phyloP scores from a whole-genome alignment of 2,113 vertebrate species.

The Chaetorhynchus papuensis region DNA sequence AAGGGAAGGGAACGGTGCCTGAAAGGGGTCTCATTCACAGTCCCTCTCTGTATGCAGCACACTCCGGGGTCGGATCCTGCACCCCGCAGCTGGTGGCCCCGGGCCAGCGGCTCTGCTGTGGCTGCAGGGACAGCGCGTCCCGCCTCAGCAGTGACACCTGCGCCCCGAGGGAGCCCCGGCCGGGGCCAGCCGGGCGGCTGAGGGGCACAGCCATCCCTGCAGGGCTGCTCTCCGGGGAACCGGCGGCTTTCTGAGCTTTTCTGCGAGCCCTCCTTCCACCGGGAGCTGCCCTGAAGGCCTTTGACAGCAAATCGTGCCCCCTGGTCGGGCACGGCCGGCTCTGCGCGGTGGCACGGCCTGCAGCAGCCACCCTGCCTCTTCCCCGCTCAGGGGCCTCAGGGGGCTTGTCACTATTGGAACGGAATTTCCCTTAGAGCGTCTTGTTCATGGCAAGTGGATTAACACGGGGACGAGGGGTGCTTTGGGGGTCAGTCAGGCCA shows the following conservation, averaged over 20 bases:
- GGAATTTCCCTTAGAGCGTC: not conserved
- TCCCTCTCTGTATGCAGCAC: not conserved
- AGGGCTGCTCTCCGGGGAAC: accelerated
- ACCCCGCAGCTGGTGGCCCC: not conserved
- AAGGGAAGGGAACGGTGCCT: not conserved
- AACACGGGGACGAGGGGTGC: accelerated
- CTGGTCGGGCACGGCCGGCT: not conserved
- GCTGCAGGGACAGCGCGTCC: not conserved
- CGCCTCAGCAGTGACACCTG: not conserved
- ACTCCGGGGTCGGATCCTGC: accelerated
- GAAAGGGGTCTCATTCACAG: not conserved
- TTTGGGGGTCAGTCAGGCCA: not conserved
- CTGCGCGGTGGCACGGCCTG: not conserved
- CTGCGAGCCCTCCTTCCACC: accelerated
- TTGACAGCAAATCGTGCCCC: not conserved
- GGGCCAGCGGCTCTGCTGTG: not conserved
- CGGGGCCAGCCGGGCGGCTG: accelerated
- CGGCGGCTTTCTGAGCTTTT: not conserved
- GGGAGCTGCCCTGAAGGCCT: not conserved
- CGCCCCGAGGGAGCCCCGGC: accelerated
- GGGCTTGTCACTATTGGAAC: not conserved
- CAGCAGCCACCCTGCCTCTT: accelerated
- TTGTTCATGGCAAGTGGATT: not conserved
- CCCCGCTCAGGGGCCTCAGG: not conserved
- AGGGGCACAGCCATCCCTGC: not conserved